These are phyloP conservation scores for Hedychridium roseum DNA, from an alignment of 2,888 invertebrate genomes.

Conservation along the genomic window DNA sequence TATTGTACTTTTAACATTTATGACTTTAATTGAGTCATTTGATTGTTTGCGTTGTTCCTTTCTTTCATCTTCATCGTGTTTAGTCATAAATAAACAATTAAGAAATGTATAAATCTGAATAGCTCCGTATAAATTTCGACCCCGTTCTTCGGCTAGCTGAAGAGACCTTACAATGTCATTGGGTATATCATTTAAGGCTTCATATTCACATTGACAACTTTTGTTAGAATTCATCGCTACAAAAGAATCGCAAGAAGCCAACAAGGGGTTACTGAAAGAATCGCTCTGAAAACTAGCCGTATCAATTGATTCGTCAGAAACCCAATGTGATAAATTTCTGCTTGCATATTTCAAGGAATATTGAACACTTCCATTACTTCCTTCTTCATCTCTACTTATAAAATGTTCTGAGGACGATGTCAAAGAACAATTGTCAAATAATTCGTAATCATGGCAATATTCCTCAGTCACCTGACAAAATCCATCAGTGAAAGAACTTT, in stretches of 20 bases:
- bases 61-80: neutral
- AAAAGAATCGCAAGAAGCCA: too few species aligned
- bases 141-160: conserved; percentile 27
- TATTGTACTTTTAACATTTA: neutral
- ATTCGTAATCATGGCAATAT: too few species aligned
- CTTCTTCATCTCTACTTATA: too few species aligned
- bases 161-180: conserved; percentile 27
- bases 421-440: too few species aligned
- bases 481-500: too few species aligned
- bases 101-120: conserved; percentile 32
- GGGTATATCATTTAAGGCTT: conserved; percentile 17
- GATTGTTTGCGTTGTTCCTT: neutral
- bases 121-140: conserved; percentile 30
- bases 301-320: neutral
- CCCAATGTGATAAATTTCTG: neutral
- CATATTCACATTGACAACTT: neutral
- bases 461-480: too few species aligned
- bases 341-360: neutral
- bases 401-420: too few species aligned
- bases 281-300: too few species aligned
- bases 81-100: conserved; percentile 8
- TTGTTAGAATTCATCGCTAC: neutral
- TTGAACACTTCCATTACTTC: too few species aligned
- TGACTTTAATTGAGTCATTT: neutral
- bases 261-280: too few species aligned